Percentiles rank a stretch among this genome's conserved stretches.
These are phyloP conservation scores for Rhimphoctona megacephalus DNA, from an alignment of 2,888 invertebrate species.

Conservation along the genomic window DNA sequence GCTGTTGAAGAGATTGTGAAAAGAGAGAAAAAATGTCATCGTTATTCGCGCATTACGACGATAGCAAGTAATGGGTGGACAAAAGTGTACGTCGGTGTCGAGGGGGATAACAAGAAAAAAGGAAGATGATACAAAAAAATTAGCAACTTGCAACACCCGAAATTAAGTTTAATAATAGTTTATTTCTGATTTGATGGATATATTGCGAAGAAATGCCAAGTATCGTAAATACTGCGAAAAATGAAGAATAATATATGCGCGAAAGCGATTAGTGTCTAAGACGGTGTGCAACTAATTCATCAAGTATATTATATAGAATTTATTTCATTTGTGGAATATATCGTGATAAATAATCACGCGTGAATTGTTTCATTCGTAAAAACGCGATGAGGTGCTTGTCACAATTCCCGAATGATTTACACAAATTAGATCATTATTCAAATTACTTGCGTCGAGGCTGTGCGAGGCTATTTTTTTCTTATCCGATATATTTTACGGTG, in stretches of 20 bases:
- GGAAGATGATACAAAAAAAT: conserved; percentile 29
- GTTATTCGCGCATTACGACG: conserved; percentile 43
- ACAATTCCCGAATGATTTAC: conserved; percentile 9
- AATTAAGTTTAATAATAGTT: conserved; percentile 39
- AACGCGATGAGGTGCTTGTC: conserved; percentile 3
- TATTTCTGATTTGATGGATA: conserved; percentile 45
- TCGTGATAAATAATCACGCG: background rate
- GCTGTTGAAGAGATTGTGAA: conserved; percentile 13
- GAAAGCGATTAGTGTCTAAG: conserved; percentile 42
- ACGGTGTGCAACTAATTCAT: conserved; percentile 38
- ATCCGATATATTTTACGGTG: conserved; percentile 19
- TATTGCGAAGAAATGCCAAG: background rate
- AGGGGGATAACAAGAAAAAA: background rate
- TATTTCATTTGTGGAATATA: conserved; percentile 44
- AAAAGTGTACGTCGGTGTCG: conserved; percentile 35
- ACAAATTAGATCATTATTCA: background rate
- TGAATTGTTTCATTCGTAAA: background rate
- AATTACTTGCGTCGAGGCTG: conserved; percentile 50
- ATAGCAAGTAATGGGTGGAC: conserved; percentile 18
- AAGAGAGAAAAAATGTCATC: conserved; percentile 29
- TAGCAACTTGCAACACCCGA: conserved; percentile 47
- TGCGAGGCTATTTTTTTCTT: conserved; percentile 39
- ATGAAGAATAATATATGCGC: conserved; percentile 34
- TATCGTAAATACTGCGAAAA: conserved; percentile 42
- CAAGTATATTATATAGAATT: conserved; percentile 28